phyloP scores from a whole-genome alignment of 2,797 vertebrate species.

The Anniella stebbinsi region DNA sequence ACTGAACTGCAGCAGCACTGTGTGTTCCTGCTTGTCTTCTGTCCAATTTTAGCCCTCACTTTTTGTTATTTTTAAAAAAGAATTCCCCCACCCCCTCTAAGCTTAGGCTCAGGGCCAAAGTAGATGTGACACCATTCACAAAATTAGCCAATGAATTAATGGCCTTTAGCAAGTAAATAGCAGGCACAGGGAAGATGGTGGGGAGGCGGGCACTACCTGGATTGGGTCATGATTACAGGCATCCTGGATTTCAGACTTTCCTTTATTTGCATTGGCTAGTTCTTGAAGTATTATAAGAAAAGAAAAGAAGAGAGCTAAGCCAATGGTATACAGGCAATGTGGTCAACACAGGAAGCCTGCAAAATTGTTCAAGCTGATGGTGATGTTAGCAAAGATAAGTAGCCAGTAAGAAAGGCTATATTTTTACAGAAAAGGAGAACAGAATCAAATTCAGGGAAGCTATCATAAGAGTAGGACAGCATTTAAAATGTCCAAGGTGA shows the following conservation, averaged over 20 bases:
- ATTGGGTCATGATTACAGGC: not conserved
- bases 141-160: not conserved
- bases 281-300: not conserved
- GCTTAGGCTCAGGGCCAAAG: not conserved
- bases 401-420: not conserved
- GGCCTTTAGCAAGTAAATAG: not conserved
- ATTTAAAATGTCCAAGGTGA: not conserved
- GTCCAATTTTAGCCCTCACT: not conserved
- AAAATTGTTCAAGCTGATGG: not conserved
- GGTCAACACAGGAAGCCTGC: not conserved
- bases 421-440: not conserved
- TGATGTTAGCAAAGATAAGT: not conserved
- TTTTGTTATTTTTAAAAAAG: not conserved
- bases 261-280: conserved; percentile 21
- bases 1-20: not conserved
- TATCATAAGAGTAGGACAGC: not conserved
- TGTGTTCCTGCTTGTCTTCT: not conserved
- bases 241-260: not conserved
- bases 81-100: too few species aligned
- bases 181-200: not conserved
- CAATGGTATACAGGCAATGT: not conserved
- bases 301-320: not conserved
- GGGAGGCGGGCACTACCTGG: not conserved
- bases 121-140: not conserved
- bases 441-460: not conserved